These are phyloP conservation scores for Periophthalmus modestus DNA, from an alignment of 2,113 vertebrate genomes.

Conservation along the genomic window DNA sequence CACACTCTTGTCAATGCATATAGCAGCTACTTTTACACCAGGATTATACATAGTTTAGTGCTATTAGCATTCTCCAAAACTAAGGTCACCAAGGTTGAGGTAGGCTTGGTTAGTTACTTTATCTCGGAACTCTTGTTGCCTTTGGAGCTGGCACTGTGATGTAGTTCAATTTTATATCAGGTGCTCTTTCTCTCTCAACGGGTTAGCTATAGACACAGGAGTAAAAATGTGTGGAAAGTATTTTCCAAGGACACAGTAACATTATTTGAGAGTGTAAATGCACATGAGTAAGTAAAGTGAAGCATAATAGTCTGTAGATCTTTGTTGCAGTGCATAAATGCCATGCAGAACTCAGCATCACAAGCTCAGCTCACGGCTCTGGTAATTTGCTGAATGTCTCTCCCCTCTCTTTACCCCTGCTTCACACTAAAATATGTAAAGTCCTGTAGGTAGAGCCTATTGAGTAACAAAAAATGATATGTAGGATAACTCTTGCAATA, in stretches of 20 bases:
- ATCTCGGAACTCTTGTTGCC: neutral
- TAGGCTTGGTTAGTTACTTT: neutral
- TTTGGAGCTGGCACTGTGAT: neutral
- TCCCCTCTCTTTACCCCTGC: neutral
- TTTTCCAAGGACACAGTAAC: neutral
- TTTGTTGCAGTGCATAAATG: too few species aligned
- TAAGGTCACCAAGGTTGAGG: neutral
- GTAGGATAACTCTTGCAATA: too few species aligned
- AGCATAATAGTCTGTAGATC: too few species aligned
- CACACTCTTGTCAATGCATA: constrained; percentile 60
- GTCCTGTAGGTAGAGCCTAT: too few species aligned
- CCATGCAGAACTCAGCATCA: too few species aligned
- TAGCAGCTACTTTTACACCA: constrained; percentile 14
- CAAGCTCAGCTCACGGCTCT: too few species aligned
- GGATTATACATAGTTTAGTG: neutral
- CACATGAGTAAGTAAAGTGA: too few species aligned
- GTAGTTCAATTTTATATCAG: neutral
- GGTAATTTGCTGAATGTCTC: neutral
- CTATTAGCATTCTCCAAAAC: neutral
- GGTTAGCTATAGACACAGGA: neutral
- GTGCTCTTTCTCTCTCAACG: neutral
- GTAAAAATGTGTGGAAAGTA: neutral
- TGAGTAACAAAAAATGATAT: too few species aligned
- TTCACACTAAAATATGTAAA: too few species aligned
- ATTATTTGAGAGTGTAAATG: neutral